Base-by-base conservation (phyloP, 2,888 invertebrate genomes). In the Capitulum mitella region DNA sequence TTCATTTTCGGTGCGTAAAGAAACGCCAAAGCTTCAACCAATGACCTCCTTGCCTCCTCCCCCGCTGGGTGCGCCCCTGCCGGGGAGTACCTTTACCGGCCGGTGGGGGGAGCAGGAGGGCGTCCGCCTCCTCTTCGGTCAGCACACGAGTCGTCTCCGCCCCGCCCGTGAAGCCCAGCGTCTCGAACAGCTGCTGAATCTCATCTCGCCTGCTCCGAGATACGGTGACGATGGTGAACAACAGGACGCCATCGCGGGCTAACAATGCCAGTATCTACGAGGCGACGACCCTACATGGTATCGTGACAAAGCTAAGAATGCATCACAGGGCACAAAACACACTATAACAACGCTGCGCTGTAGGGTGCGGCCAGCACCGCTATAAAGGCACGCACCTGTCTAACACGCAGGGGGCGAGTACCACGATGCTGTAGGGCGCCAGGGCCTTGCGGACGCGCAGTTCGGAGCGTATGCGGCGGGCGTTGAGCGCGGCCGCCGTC, bases 61-160 rank as follows among this genome's bases (percentile, higher is more conserved):
- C 46, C 46, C 46, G 6, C 10, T 46, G 14, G 46, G 46, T 46
- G 3, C 51, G 3, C 51, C 12, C 14, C 51, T 22, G 51, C 19
- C 51, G 8, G 51, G 19, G n/a, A n/a, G n/a, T n/a, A 3, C 51
- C 19, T 14, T 22, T 19, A 22, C 51, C 51, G 51, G 51, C 8
- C 22, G 78, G 61, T 3, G 78, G 78, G 6, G 79, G 79, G 8
- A 78, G 77, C 43, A 81, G 79, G 8, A 81, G 78, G 40, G 79
- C 77, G 79, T 81, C 80, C 3, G 79, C 79, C 32, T 81, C 79
- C 48, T 78, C 80, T n/a, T 70, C 48, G 10, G 79, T 70, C 0
- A 78, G 77, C 48, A 79, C 78, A 29, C 79, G 77, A 51, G 79
- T 78, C 14, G 80, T 78, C 78, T 81, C 81, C 3, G 78, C 81